phyloP scores from a whole-genome alignment of 2,888 invertebrate species.

The Tiphia femorata region DNA sequence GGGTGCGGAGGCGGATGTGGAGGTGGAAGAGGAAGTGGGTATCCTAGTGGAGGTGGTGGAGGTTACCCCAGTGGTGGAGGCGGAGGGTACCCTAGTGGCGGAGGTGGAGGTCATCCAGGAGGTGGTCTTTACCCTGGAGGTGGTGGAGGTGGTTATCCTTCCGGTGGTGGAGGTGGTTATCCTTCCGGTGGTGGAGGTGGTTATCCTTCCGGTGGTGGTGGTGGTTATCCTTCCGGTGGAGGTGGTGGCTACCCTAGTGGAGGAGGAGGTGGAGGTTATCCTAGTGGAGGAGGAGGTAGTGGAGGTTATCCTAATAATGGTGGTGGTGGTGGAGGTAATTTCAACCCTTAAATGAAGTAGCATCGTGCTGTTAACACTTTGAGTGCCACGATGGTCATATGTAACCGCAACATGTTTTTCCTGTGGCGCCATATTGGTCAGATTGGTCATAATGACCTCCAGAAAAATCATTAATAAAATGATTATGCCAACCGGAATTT shows the following conservation, averaged over 20 bases:
- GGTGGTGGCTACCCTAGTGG: slow-evolving; percentile 10
- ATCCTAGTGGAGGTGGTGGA: slow-evolving; percentile 30
- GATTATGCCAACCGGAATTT: too few species aligned
- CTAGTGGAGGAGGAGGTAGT: slow-evolving; percentile 12
- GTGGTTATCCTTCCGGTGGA: slow-evolving; percentile 18
- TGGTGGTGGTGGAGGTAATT: slow-evolving; percentile 16
- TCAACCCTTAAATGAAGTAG: neutral
- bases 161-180: slow-evolving; percentile 22
- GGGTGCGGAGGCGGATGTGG: too few species aligned
- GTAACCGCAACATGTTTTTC: too few species aligned
- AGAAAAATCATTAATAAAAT: too few species aligned
- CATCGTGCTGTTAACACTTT: too few species aligned
- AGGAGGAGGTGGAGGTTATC: slow-evolving; percentile 18
- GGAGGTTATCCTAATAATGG: slow-evolving; percentile 8
- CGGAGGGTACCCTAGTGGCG: slow-evolving; percentile 6
- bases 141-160: slow-evolving; percentile 25
- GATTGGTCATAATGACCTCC: too few species aligned
- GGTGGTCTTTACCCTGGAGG: slow-evolving; percentile 15
- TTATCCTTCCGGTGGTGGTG: slow-evolving; percentile 19
- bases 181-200: slow-evolving; percentile 32
- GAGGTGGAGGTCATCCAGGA: slow-evolving; percentile 6
- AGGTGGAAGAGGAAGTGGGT: slow-evolving; percentile 28
- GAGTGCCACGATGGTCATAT: too few species aligned
- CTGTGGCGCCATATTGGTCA: too few species aligned
- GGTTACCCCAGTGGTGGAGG: slow-evolving; percentile 28